A percentile compares a stretch with the other conserved stretches of the same genome.
These are phyloP conservation scores for Caenorhabditis afra DNA, from an alignment of 2,888 invertebrate species.

Conservation along the genomic window DNA sequence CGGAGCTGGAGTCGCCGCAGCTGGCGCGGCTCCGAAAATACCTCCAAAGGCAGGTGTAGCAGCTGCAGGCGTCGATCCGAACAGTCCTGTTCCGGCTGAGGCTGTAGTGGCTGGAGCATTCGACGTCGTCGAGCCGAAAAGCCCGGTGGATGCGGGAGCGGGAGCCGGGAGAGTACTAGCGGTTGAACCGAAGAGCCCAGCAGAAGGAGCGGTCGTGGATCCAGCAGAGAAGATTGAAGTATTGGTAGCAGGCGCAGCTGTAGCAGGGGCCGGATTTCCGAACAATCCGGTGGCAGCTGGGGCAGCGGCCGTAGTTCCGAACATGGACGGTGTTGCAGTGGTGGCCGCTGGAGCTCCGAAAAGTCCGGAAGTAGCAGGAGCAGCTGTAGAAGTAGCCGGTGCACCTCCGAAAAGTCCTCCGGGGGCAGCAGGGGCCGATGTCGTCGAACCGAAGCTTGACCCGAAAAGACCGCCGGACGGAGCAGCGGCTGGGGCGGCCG, in stretches of 20 bases:
- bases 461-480: slow-evolving; percentile 23
- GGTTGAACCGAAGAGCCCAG: neutral
- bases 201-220: neutral
- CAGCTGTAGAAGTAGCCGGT: neutral
- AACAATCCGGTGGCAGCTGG: neutral
- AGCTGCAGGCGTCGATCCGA: slow-evolving; percentile 5
- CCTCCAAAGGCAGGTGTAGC: neutral
- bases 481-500: neutral
- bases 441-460: slow-evolving; percentile 2
- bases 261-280: slow-evolving; percentile 2
- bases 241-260: neutral
- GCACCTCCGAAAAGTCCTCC: slow-evolving; percentile 22
- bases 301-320: neutral
- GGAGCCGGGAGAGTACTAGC: too few species aligned
- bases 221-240: neutral
- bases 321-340: neutral
- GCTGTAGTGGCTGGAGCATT: neutral
- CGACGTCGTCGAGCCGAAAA: neutral
- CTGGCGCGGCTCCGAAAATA: slow-evolving; percentile 4
- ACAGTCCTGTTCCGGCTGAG: neutral
- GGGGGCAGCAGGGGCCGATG: slow-evolving; percentile 17
- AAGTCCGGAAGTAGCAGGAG: neutral
- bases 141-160: too few species aligned
- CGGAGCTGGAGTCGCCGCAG: slow-evolving; percentile 4
- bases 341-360: slow-evolving; percentile 16